Evolutionary conservation across 2,797 vertebrate genomes (phyloP).

Genomic region (Poeciliopsis paucimaculata): DNA sequence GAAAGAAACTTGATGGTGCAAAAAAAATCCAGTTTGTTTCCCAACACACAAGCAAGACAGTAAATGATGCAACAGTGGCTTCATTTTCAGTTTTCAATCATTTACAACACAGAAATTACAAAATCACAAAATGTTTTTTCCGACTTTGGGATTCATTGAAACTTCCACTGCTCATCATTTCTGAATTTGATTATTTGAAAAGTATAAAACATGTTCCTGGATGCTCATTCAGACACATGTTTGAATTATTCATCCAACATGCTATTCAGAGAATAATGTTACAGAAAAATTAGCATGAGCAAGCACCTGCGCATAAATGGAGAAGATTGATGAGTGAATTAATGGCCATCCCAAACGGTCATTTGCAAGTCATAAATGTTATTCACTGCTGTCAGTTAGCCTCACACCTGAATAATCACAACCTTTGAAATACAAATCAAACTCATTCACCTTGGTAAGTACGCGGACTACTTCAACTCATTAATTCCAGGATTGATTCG

Average conservation of each 20-base stretch:
- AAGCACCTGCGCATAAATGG: constrained; percentile 81
- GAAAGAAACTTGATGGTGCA: neutral
- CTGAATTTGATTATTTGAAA: constrained; percentile 60
- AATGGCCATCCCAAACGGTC: constrained; percentile 68
- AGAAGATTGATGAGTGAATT: constrained; percentile 77
- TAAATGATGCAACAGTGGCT: neutral
- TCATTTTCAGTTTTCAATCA: neutral
- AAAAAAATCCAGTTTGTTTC: neutral
- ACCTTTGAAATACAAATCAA: constrained; percentile 79
- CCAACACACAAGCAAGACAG: neutral
- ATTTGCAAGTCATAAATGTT: constrained; percentile 82
- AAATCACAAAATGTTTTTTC: constrained; percentile 23
- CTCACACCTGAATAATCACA: constrained; percentile 72
- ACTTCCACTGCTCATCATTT: constrained; percentile 46
- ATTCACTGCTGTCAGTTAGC: constrained; percentile 77
- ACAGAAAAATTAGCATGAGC: constrained; percentile 74
- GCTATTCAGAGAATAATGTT: constrained; percentile 69
- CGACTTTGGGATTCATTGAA: constrained; percentile 30
- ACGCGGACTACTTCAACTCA: constrained; percentile 59
- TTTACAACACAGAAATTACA: constrained; percentile 14
- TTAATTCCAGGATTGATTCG: constrained; percentile 50
- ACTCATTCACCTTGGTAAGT: constrained; percentile 70
- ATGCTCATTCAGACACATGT: constrained; percentile 63
- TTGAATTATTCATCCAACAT: constrained; percentile 77
- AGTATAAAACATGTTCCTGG: constrained; percentile 56